phyloP scores from a whole-genome alignment of 64 coral and sea anemone species.

The Cladopsammia gracilis region DNA sequence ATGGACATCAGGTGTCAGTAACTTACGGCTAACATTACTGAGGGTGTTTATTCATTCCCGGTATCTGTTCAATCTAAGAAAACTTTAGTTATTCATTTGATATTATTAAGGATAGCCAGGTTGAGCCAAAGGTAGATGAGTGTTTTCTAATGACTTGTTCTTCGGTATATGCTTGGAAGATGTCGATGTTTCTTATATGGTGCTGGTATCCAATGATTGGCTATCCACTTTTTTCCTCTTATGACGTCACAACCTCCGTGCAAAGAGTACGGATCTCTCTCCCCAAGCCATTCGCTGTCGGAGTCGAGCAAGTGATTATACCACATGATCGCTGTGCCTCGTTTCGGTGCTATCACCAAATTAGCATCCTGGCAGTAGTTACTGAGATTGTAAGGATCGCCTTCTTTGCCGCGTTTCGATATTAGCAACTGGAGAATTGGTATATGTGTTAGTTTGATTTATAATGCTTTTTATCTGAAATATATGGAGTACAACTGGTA shows the following conservation, averaged over 20 bases:
- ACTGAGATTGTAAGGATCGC: slow-evolving; percentile 47
- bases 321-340: slow-evolving; percentile 50
- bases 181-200: slow-evolving; percentile 4
- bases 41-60: no score
- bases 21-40: no score
- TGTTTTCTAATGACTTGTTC: background rate
- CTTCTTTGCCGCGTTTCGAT: slow-evolving; percentile 30
- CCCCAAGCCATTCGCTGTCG: slow-evolving; percentile 23
- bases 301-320: slow-evolving; percentile 26
- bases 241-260: slow-evolving; percentile 50
- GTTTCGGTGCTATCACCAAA: slow-evolving; percentile 28
- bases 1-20: no score
- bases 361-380: slow-evolving; percentile 37
- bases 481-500: no score
- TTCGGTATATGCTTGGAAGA: slow-evolving; percentile 38
- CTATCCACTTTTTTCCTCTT: slow-evolving; percentile 30
- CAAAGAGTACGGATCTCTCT: slow-evolving; percentile 30
- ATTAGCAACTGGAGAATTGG: background rate
- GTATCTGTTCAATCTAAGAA: no score
- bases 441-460: background rate
- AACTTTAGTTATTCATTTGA: no score
- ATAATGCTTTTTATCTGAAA: background rate
- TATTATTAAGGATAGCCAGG: no score
- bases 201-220: slow-evolving; percentile 51
- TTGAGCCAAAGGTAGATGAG: background rate